Conservation (phyloP, 2,888 invertebrate genomes). For the Nephrotoma flavescens region DNA sequence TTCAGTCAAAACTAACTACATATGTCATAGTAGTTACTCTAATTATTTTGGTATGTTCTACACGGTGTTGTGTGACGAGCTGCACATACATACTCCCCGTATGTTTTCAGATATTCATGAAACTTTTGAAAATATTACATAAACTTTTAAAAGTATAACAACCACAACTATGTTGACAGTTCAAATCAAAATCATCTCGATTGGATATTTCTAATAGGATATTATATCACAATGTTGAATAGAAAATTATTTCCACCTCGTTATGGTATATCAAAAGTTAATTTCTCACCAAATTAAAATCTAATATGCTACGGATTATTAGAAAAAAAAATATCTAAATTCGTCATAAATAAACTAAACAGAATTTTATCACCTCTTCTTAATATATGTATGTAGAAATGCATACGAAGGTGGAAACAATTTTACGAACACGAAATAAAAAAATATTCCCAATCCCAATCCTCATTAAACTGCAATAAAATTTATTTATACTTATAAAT, state of each 20-base stretch:
- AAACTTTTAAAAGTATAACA: too few relatives aligned
- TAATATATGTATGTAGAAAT: not conserved
- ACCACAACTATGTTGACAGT: not conserved
- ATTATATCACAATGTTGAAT: not conserved
- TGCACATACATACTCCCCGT: too few relatives aligned
- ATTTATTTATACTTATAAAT: not conserved
- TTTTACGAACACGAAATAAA: not conserved
- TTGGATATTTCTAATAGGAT: not conserved
- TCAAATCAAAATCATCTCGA: not conserved
- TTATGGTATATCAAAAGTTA: not conserved
- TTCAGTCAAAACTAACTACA: too few relatives aligned
- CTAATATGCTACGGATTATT: not conserved
- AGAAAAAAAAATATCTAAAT: not conserved
- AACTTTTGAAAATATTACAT: too few relatives aligned
- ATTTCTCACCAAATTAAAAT: not conserved
- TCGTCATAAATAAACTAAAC: not conserved
- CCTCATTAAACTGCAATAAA: not conserved
- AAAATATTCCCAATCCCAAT: not conserved
- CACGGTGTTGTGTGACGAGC: too few relatives aligned
- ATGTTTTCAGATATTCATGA: too few relatives aligned
- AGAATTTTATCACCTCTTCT: not conserved
- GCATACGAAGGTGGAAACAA: not conserved
- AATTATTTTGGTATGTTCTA: too few relatives aligned
- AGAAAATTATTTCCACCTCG: not conserved
- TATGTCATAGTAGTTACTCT: too few relatives aligned